Evolutionary conservation across 2,888 invertebrate genomes (phyloP), one percentile per base, ranked within the genome.

Genomic region (Nomada ferruginata): DNA sequence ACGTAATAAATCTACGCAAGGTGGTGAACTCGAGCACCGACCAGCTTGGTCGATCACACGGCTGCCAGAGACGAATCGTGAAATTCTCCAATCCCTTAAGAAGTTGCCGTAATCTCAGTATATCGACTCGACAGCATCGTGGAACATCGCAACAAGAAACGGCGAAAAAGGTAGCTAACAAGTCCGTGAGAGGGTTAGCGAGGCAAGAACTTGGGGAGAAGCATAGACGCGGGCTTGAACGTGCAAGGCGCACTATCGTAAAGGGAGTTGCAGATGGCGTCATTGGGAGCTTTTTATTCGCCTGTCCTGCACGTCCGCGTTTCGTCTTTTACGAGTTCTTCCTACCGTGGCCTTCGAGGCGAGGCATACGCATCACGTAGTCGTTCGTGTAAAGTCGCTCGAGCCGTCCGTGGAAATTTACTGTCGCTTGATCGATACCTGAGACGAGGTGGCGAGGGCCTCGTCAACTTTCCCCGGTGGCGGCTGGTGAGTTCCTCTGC

Each of bases 261-360:
- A 90, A 91, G 90, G 85, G 88, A 83, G 79, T 88, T 87, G 89
- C 83, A 82, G 89, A 90, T 89, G 80, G 88, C 85, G 83, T 89
- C 89, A 87, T 89, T 85, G 88, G 83, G 85, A 87, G 77, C 82
- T 87, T 91, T 91, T 89, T 89, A 87, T 85, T 84, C 79, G 84
- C 83, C 68, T 86, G 87, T 89, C 85, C 79, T 76, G 86, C 85
- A 85, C 85, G 88, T 87, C 82, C 82, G 72, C 85, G 86, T 85
- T 88, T 84, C 84, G 36, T 53, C 84, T 85, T 91, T 89, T 90
- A 90, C 85, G 88, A 87, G 82, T 76, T 59, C 84, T 89, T 85
- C 84, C 88, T 87, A 83, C 76, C 11, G 13, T 71, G 81, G 70
- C 77, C 79, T 74, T 61, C 57, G 82, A 76, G 78, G 76, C 83